A percentile compares a stretch with the other conserved stretches of the same genome.
Conservation (phyloP, 2,113 vertebrate genomes). For the Turnix velox region DNA sequence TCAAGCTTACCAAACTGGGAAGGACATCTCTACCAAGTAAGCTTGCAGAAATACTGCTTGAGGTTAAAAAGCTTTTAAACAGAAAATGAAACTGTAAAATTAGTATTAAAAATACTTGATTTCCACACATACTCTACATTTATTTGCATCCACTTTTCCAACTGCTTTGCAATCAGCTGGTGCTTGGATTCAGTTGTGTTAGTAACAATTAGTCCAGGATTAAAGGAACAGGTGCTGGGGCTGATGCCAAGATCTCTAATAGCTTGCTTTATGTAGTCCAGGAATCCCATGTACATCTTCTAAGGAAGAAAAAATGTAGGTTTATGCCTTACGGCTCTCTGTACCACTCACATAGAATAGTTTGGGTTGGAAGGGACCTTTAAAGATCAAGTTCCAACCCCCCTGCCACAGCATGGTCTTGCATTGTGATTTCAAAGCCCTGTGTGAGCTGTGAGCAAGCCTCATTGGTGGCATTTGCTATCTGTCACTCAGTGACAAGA, state of each 20-base stretch:
- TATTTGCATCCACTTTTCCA: constrained; percentile 94
- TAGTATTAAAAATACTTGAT: neutral
- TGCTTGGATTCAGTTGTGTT: constrained; percentile 89
- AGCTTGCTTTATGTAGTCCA: constrained; percentile 91
- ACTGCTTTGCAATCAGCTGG: constrained; percentile 89
- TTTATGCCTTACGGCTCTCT: neutral
- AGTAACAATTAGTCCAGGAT: constrained; percentile 93
- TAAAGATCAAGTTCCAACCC: too few relatives aligned
- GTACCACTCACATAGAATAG: neutral
- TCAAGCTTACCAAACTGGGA: constrained; percentile 97
- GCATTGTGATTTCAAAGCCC: neutral
- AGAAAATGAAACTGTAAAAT: neutral
- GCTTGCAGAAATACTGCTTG: neutral
- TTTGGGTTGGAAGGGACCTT: too few relatives aligned
- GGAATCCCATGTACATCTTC: constrained; percentile 96
- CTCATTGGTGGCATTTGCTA: neutral
- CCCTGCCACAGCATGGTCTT: neutral
- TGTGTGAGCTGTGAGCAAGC: neutral
- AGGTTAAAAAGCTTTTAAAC: neutral
- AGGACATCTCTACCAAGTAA: constrained; percentile 98
- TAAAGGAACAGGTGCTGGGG: constrained; percentile 93
- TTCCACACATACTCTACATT: constrained; percentile 80
- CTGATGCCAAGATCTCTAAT: constrained; percentile 89
- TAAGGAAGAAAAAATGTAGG: constrained; percentile 19
- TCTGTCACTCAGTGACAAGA: neutral